Evolutionary conservation across 2,888 invertebrate genomes (phyloP).

Genomic region (Andrena minutula): DNA sequence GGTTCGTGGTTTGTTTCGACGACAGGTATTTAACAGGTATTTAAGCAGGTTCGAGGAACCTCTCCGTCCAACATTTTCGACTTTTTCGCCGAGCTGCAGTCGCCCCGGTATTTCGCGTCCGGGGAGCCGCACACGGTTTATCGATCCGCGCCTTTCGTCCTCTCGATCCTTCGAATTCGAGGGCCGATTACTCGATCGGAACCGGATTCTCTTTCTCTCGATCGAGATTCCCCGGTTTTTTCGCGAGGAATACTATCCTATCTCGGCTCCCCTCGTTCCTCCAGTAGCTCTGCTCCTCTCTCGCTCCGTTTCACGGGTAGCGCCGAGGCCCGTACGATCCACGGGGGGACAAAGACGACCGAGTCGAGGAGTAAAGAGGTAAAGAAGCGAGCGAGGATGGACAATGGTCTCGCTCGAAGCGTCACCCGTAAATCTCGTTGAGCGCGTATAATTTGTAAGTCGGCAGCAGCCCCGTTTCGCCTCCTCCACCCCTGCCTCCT

Average conservation of each 20-base stretch:
- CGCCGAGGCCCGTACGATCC: constrained; percentile 52
- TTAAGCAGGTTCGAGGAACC: constrained; percentile 54
- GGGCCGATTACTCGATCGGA: constrained; percentile 71
- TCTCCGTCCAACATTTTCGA: constrained; percentile 15
- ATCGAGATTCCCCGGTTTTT: constrained; percentile 80
- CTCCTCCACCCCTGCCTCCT: constrained; percentile 18
- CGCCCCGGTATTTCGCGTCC: constrained; percentile 6
- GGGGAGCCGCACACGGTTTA: neutral
- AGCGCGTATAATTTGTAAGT: constrained; percentile 85
- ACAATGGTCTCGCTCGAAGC: constrained; percentile 84
- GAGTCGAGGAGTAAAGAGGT: constrained; percentile 71
- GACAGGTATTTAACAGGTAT: constrained; percentile 78
- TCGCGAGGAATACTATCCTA: constrained; percentile 69
- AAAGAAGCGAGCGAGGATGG: constrained; percentile 82
- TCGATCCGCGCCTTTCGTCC: constrained; percentile 9
- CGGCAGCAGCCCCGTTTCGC: constrained; percentile 77
- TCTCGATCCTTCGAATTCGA: constrained; percentile 36
- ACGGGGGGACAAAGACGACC: constrained; percentile 69
- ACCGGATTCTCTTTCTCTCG: constrained; percentile 77
- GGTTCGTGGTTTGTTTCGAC: constrained; percentile 77
- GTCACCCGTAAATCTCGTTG: constrained; percentile 85
- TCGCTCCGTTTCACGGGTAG: constrained; percentile 45
- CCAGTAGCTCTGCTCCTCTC: constrained; percentile 24
- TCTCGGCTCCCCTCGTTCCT: constrained; percentile 42
- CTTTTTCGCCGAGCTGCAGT: neutral